Conservation (phyloP, 2,888 invertebrate species). For the Sinopyrophorus schimmeli region DNA sequence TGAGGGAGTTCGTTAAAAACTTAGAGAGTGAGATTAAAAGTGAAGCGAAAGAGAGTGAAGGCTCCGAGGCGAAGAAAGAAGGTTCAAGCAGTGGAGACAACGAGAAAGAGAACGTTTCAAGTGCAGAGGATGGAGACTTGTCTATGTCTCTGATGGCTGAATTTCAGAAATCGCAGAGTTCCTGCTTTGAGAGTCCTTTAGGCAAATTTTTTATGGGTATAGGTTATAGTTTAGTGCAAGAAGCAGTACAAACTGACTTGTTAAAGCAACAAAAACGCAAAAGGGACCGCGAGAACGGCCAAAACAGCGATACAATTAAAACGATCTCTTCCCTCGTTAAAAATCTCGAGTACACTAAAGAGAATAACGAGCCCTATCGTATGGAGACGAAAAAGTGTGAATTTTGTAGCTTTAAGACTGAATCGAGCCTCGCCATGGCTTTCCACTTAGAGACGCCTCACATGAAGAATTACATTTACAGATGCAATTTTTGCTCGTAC, state of each 20-base stretch:
- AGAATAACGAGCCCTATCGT: slow-evolving; percentile 79
- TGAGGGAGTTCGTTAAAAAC: slow-evolving; percentile 71
- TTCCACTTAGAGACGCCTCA: slow-evolving; percentile 91
- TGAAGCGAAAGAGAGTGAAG: slow-evolving; percentile 36
- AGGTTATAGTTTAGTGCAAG: slow-evolving; percentile 87
- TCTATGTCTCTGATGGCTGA: slow-evolving; percentile 45
- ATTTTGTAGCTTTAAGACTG: slow-evolving; percentile 87
- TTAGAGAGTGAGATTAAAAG: slow-evolving; percentile 62
- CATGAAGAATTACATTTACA: slow-evolving; percentile 81
- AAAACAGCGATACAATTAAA: slow-evolving; percentile 70
- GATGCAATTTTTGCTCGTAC: slow-evolving; percentile 74
- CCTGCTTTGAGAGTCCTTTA: slow-evolving; percentile 83
- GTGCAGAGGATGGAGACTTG: slow-evolving; percentile 39
- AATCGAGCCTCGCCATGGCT: slow-evolving; percentile 80
- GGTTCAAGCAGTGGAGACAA: slow-evolving; percentile 61
- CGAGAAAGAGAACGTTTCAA: slow-evolving; percentile 54
- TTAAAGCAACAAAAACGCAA: slow-evolving; percentile 85
- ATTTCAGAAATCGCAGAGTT: slow-evolving; percentile 46
- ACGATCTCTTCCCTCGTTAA: slow-evolving; percentile 82
- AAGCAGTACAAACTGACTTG: slow-evolving; percentile 91
- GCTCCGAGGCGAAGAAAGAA: slow-evolving; percentile 52
- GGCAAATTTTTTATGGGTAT: slow-evolving; percentile 92
- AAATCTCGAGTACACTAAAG: slow-evolving; percentile 83
- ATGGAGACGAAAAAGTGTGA: slow-evolving; percentile 81
- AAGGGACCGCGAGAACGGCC: slow-evolving; percentile 70